Base-by-base conservation (phyloP, 37 sponge, comb jelly and placozoan species). In the Axinella damicornis region DNA sequence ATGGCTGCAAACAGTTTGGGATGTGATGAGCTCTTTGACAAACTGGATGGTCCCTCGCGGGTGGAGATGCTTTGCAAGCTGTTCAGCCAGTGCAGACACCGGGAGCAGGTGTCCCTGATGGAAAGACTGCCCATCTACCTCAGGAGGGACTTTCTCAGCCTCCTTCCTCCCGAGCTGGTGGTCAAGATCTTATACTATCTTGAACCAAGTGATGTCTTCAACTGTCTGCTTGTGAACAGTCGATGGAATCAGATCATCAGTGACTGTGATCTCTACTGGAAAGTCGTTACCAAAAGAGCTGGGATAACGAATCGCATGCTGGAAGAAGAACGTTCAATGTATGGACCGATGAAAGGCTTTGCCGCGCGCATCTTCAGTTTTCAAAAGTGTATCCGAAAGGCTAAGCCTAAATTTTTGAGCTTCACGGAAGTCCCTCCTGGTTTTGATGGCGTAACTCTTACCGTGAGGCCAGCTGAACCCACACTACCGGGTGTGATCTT, bases 121-220 rank as follows among this genome's bases (percentile, higher is more conserved):
- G 61, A 68, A 2, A 38, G 16, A 19, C 71, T 81, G 59, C 57
- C 82, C 6, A 53, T 38, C 27, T 69, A 54, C 82, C 40, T 81
- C 1, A 35, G 36, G 24, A 46, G 82, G 35, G 82, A 81, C 41
- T 81, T 81, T 27, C 20, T 81, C 25, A 13, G 38, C 58, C 71
- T 69, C 21, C 71, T 81, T 37, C 82, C 82, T 18, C 55, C 36
- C 11, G 82, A 81, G 37, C 18, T 81, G 24, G 82, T 70, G 18
- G 24, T 6, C 18, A 21, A 36, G 27, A 57, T 81, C 20, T 59
- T 81, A 1, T 34, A 24, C 38, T 70, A 35, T 17, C 56, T 81
- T 60, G 71, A 57, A 24, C n/a, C 40, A 1, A 9, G 46, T 21
- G 64, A 77, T 63, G 60, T 81, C 34, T 35, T 81, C 9, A 30